Evolutionary conservation across 2,797 vertebrate genomes (phyloP).

Genomic region (Darevskia mixta): DNA sequence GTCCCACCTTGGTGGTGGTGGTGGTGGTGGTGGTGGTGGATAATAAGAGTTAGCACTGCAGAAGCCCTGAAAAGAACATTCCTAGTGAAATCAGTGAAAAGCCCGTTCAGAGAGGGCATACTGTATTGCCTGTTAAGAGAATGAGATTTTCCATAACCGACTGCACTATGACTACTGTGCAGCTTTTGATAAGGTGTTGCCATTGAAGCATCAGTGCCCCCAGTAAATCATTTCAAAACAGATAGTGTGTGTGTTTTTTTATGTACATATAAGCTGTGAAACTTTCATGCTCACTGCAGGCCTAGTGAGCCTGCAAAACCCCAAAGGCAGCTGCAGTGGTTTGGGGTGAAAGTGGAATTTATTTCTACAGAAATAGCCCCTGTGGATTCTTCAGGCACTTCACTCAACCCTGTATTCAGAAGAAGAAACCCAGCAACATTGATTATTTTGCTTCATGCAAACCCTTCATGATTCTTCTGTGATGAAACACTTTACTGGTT

Average conservation of each 20-base stretch:
- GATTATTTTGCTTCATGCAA: background rate
- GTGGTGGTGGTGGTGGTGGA: background rate
- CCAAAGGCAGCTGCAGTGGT: slow-evolving; percentile 24
- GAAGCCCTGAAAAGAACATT: background rate
- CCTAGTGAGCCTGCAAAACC: background rate
- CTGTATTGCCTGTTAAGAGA: slow-evolving; percentile 31
- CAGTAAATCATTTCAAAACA: background rate
- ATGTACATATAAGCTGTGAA: background rate
- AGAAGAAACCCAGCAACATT: accelerated
- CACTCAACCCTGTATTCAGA: background rate
- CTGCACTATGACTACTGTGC: background rate
- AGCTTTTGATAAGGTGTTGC: slow-evolving; percentile 11
- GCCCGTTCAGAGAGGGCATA: slow-evolving; percentile 22
- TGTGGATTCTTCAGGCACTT: background rate
- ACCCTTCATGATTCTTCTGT: background rate
- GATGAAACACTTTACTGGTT: slow-evolving; percentile 39
- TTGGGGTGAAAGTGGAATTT: slow-evolving; percentile 36
- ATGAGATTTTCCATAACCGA: slow-evolving; percentile 31
- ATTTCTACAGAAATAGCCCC: slow-evolving; percentile 39
- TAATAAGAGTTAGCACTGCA: background rate
- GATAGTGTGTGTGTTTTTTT: background rate
- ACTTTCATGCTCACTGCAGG: slow-evolving; percentile 19
- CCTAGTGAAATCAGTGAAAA: slow-evolving; percentile 46
- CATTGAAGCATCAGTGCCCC: background rate
- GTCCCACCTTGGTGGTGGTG: background rate